Evolutionary conservation across 2,797 vertebrate species (phyloP), one percentile per base, ranked within the genome.

Genomic region (Tokudaia tokunoshimensis): DNA sequence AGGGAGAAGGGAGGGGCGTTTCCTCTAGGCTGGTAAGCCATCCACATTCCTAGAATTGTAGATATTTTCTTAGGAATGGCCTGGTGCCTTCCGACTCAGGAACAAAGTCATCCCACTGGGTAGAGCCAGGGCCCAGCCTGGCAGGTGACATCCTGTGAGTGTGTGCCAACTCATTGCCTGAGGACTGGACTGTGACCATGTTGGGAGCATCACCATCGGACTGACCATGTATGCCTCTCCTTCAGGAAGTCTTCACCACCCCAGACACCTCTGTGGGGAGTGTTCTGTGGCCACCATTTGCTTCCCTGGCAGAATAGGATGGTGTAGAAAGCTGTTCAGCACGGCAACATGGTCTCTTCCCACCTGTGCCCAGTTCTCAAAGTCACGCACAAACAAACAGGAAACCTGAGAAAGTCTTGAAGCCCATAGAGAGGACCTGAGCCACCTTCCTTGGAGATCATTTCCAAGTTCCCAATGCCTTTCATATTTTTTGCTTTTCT

Each of bases 61-160:
- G n/a, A 29, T 95, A 41, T 67, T 93, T 84, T 88, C 95, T 92
- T 89, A 95, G 80, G 85, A 19, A 0, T 87, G 96, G 91, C 82
- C 80, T 74, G 13, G 92, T 81, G 83, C 83, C 97, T 89, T 94
- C 92, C 84, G 2, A 59, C 59, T 95, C 3, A 96, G 92, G 92
- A 26, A 72, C 55, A 4, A 89, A 80, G 70, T 57, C 84, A 50
- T 24, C 83, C 34, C 26, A 70, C 75, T 75, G 87, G 93, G 5
- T 88, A 78, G 74, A 84, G 89, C 93, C 95, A 67, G 0, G 5
- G 12, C 17, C 63, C 70, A 55, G 34, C 63, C 50, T 63, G 41
- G 61, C 82, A 22, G 72, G 79, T 84, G 80, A 89, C 0, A 3
- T 0, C 0, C 82, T n/a, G 31, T 85, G 72, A 37, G 20, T 90